These are phyloP conservation scores for Mallotus villosus DNA, from an alignment of 2,797 vertebrate species.

Conservation along the genomic window DNA sequence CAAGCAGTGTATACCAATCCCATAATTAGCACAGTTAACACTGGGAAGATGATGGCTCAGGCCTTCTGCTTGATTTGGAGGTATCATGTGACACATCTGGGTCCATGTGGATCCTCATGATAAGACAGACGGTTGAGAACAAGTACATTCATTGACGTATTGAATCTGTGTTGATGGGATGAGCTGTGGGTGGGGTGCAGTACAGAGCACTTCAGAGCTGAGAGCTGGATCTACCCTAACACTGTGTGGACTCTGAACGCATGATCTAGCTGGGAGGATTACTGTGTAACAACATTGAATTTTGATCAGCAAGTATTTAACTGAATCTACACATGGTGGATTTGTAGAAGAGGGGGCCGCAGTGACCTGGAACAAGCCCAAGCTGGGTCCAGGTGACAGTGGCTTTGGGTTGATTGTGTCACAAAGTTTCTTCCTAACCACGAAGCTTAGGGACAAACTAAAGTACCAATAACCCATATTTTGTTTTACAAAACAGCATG, in stretches of 20 bases:
- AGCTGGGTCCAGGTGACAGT: no score
- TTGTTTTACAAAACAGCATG: no score
- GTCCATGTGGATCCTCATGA: neutral
- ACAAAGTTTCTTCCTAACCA: no score
- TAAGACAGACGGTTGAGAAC: neutral
- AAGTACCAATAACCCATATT: no score
- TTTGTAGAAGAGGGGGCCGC: neutral
- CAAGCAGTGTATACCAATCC: neutral
- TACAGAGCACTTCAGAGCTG: no score
- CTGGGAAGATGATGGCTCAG: conserved; percentile 4
- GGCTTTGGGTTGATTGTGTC: no score
- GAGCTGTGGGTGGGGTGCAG: neutral
- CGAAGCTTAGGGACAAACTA: no score
- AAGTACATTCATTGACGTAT: neutral
- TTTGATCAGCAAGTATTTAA: no score
- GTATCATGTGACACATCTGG: neutral
- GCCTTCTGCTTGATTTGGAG: neutral
- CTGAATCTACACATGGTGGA: neutral
- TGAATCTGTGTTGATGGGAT: neutral
- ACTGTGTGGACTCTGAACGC: no score
- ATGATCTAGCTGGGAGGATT: neutral
- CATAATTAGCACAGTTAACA: conserved; percentile 3
- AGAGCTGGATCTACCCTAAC: no score
- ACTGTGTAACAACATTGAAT: neutral
- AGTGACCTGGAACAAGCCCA: neutral